phyloP scores from a whole-genome alignment of 2,797 vertebrate species.

The Podarcis lilfordi region DNA sequence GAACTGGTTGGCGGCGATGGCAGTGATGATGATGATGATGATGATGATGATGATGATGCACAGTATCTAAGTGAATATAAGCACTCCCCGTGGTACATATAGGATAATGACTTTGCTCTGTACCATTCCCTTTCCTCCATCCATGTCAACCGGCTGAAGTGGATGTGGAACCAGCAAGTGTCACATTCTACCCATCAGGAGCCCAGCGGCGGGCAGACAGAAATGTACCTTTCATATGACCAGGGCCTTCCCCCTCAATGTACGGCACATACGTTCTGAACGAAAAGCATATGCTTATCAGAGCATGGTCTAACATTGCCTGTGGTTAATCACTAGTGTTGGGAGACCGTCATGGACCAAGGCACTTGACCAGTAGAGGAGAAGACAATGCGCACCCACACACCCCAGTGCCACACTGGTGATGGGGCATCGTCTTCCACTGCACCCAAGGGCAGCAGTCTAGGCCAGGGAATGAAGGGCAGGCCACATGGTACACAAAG shows the following conservation, averaged over 20 bases:
- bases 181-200: not conserved
- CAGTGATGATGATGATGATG: not conserved
- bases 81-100: no score
- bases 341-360: not conserved
- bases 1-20: not conserved
- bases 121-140: not conserved
- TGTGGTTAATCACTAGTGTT: slow-evolving; percentile 11
- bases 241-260: not conserved
- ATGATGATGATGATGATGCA: not conserved
- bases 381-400: no score
- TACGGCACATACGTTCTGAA: not conserved
- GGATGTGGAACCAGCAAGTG: not conserved
- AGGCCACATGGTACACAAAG: no score
- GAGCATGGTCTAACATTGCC: not conserved
- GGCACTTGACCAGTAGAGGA: no score
- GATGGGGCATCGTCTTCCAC: no score
- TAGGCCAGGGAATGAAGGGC: no score
- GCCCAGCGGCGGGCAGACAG: no score
- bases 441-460: no score
- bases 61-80: not conserved
- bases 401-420: no score
- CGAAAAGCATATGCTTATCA: not conserved
- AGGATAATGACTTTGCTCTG: not conserved
- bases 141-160: not conserved
- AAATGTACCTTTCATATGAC: no score